Evolutionary conservation across 1,140 invertebrate genomes (phyloP), one percentile per base, ranked within the genome.

Genomic region (Zaprionus gabonicus): DNA sequence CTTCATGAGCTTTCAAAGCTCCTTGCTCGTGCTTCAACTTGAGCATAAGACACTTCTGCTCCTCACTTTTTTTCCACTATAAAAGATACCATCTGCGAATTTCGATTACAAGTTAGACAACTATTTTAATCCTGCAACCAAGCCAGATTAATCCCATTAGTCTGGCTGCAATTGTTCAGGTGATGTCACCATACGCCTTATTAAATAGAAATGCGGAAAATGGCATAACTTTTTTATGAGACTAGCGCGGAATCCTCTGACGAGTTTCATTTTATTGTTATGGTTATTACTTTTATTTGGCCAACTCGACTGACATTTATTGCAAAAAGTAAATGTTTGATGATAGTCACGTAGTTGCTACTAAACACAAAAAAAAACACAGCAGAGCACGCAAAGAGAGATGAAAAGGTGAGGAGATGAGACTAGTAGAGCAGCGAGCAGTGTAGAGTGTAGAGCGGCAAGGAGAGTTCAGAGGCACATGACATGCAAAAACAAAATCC

Each of bases 301-400:
- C 58, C 46, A 56, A 63, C 56, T 72, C 70, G 28, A 31, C 62
- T 79, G 80, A 79, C 82, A 80, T 82, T 86, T 82, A 86, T 85
- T 86, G 78, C 60, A 63, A 72, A 71, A 70, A 84, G 75, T 76
- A 64, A 80, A 73, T 71, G 80, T 79, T 73, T 46, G 67, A 73
- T 72, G 83, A 75, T 87, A 88, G 83, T 88, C 83, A 87, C 83
- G 83, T 87, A 87, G 77, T 72, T 80, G 71, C 72, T 74, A 79
- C 71, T 68, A 77, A 78, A 80, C 69, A 76, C 60, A 46, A 38
- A 60, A 38, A 56, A 56, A 38, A 64, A 53, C 55, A 23, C 1
- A 2, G 23, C 20, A 55, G 34, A 12, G 51, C 20, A 44, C 34
- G 57, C 34, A 64, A 25, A 28, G 27, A 46, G 15, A 56, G 20